Base-by-base conservation (phyloP, 2,113 vertebrate species). In the Progne subis region DNA sequence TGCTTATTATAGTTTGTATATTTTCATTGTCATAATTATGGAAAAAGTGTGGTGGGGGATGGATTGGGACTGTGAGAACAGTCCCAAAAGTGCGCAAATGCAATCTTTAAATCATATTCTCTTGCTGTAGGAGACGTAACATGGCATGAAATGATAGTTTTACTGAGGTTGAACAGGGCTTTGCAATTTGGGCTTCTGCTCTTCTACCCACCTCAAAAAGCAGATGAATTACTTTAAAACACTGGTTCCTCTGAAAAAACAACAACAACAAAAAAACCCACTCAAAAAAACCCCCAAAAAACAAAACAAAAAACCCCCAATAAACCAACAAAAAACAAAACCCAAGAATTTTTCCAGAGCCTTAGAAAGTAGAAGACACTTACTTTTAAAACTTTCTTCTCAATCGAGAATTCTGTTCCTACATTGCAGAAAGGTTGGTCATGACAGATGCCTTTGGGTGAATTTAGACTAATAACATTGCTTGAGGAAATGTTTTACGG, bases 401-500 rank as follows among this genome's bases (percentile, higher is more conserved):
- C 26, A 32, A 16, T 44, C 11, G 49, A 49, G 56, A 79, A 65
- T 68, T 85, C 32, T 68, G 14, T 61, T 76, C 26, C 57, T 57
- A 2, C 13, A 1, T 37, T 68, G 24, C 2, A 13, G 82, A 69
- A 65, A 39, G 6, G 4, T 76, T 75, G 79, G 41, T 76, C 2
- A 1, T 28, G 69, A 21, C 63, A 79, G 37, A 28, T 32, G n/a
- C 26, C 15, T 67, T 88, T 31, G 28, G 37, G 20, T 93, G 29
- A 63, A 80, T 89, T 85, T 25, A 34, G 17, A 52, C 24, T 18
- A 16, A 75, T 20, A 29, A 26, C 23, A 17, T 94, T 97, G 29
- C 76, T 94, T 82, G 75, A 93, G 88, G 97, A 90, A 91, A 61
- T 63, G 60, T 89, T 94, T 82, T 82, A 53, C 70, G 81, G 85